These are phyloP conservation scores for Cylas formicarius DNA, from an alignment of 1,140 invertebrate genomes.

Conservation along the genomic window DNA sequence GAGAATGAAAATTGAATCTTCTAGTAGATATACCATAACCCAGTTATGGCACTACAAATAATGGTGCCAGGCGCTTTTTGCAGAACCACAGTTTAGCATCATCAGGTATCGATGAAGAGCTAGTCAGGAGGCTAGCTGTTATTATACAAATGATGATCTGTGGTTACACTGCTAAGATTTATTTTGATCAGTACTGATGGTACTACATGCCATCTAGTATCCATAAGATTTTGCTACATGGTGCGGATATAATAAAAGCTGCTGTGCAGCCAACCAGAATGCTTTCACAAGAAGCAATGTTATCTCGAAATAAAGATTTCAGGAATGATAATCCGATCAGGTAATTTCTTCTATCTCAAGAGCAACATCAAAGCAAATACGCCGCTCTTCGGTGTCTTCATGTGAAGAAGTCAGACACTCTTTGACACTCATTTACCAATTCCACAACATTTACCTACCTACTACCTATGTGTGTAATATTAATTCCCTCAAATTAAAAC, in stretches of 20 bases:
- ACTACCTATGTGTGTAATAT: too few species aligned
- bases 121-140: slow-evolving; percentile 8
- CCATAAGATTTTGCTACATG: slow-evolving; percentile 37
- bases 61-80: slow-evolving; percentile 8
- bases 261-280: slow-evolving; percentile 29
- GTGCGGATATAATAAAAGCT: slow-evolving; percentile 19
- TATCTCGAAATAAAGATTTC: slow-evolving; percentile 24
- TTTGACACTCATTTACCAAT: too few species aligned
- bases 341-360: too few species aligned
- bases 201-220: slow-evolving; percentile 35
- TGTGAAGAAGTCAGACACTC: too few species aligned
- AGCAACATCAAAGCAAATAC: too few species aligned
- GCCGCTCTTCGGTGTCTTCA: too few species aligned
- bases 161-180: slow-evolving; percentile 21
- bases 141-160: slow-evolving; percentile 9
- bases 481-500: too few species aligned
- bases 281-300: slow-evolving; percentile 23
- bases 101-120: slow-evolving; percentile 18
- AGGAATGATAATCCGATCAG: too few species aligned
- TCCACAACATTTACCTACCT: too few species aligned
- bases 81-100: slow-evolving; percentile 5
- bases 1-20: slow-evolving; percentile 4
- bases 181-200: slow-evolving; percentile 32
- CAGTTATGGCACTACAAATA: slow-evolving; percentile 8
- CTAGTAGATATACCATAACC: slow-evolving; percentile 6